A percentile compares a stretch with the other conserved stretches of the same genome.
phyloP scores from a whole-genome alignment of 2,797 vertebrate genomes.

The Coendou prehensilis region DNA sequence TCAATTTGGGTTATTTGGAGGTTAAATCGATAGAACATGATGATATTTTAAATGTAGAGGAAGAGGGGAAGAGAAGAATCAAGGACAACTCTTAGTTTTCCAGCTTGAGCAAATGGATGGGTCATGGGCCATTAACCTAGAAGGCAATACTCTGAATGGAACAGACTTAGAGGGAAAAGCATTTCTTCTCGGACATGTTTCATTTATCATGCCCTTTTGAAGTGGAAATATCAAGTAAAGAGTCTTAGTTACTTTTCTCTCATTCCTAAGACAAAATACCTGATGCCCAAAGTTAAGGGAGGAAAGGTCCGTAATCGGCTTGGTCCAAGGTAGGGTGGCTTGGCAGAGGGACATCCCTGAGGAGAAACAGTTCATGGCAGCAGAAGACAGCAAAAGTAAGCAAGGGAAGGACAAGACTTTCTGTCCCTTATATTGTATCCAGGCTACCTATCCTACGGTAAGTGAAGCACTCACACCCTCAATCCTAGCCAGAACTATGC shows the following conservation, averaged over 20 bases:
- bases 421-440: not conserved
- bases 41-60: slow-evolving; percentile 6
- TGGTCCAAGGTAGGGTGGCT: not conserved
- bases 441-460: not conserved
- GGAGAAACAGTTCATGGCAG: not conserved
- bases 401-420: not conserved
- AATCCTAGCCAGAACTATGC: not conserved
- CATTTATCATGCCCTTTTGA: not conserved
- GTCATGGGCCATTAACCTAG: not conserved
- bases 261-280: not conserved
- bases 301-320: not conserved
- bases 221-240: slow-evolving; percentile 3
- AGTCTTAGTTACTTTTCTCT: not conserved
- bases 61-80: slow-evolving; percentile 15
- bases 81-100: not conserved
- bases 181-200: slow-evolving; percentile 37
- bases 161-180: slow-evolving; percentile 14
- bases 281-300: not conserved
- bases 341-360: not conserved
- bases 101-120: not conserved
- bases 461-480: not conserved
- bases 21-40: not conserved
- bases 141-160: not conserved
- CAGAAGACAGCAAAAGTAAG: not conserved
- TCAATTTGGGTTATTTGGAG: not conserved